These are phyloP conservation scores for Plagodis pulveraria DNA, from an alignment of 2,888 invertebrate species.

Conservation along the genomic window DNA sequence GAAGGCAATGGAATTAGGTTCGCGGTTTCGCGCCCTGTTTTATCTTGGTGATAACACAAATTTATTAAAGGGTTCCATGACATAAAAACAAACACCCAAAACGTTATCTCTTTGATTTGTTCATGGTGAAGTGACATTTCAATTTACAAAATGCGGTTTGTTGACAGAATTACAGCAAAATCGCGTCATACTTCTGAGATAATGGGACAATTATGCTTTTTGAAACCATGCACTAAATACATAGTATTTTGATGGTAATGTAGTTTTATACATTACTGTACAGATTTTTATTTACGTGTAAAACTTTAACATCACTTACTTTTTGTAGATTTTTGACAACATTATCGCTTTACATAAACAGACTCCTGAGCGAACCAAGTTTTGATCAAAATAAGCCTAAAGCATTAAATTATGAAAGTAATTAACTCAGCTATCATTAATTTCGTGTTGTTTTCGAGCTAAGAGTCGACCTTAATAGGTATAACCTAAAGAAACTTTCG, in stretches of 20 bases:
- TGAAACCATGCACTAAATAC: too few species aligned
- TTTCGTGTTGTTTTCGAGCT: slow-evolving; percentile 3
- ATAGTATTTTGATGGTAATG: too few species aligned
- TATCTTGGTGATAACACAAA: slow-evolving; percentile 45
- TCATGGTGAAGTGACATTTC: slow-evolving; percentile 30
- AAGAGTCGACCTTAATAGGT: background rate
- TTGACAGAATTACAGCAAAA: slow-evolving; percentile 3
- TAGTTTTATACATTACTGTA: too few species aligned
- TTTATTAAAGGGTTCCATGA: slow-evolving; percentile 45
- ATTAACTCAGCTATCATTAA: slow-evolving; percentile 10
- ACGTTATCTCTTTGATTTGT: slow-evolving; percentile 44
- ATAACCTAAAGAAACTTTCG: slow-evolving; percentile 8
- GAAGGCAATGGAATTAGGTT: too few species aligned
- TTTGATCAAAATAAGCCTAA: background rate
- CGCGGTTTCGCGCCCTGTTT: slow-evolving; percentile 25
- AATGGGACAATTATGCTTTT: too few species aligned
- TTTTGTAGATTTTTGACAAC: too few species aligned
- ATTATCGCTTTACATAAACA: too few species aligned
- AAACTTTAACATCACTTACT: too few species aligned
- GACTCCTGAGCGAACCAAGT: too few species aligned
- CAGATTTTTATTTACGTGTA: too few species aligned
- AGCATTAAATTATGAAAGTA: slow-evolving; percentile 7
- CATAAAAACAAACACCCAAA: slow-evolving; percentile 45
- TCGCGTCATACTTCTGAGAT: too few species aligned
- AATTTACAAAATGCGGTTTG: slow-evolving; percentile 20